A percentile compares a stretch with the other conserved stretches of the same genome.
These are phyloP conservation scores for Leptinotarsa juncta DNA, from an alignment of 2,888 invertebrate species.

Conservation along the genomic window DNA sequence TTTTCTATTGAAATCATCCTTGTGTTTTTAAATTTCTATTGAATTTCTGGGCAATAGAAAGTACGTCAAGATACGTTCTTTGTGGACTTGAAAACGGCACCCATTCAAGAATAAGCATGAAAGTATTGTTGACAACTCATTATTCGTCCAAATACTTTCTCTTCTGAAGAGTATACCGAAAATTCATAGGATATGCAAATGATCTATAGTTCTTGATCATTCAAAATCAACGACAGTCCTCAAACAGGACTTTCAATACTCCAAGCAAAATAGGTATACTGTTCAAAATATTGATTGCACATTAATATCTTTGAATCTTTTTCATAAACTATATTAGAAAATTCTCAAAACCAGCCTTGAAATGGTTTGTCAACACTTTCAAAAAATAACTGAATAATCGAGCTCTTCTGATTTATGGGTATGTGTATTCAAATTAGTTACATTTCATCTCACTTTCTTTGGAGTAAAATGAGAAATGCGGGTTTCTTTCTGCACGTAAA, in stretches of 20 bases:
- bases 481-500: constrained; percentile 41
- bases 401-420: no score
- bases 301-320: no score
- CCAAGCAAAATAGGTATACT: neutral
- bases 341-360: no score
- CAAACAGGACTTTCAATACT: neutral
- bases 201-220: constrained; percentile 8
- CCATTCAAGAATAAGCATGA: no score
- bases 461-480: constrained; percentile 8
- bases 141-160: constrained; percentile 7
- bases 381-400: no score
- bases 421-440: neutral
- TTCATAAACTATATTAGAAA: no score
- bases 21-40: no score
- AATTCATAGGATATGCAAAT: constrained; percentile 14
- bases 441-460: constrained; percentile 1
- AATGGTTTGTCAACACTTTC: no score
- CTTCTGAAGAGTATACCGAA: neutral
- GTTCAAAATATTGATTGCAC: neutral
- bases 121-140: constrained; percentile 6
- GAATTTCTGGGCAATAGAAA: no score
- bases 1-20: no score
- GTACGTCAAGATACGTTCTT: no score
- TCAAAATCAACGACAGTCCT: neutral
- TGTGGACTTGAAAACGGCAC: no score